Evolutionary conservation across 2,797 vertebrate genomes (phyloP).

Genomic region (Pelochelys cantorii): DNA sequence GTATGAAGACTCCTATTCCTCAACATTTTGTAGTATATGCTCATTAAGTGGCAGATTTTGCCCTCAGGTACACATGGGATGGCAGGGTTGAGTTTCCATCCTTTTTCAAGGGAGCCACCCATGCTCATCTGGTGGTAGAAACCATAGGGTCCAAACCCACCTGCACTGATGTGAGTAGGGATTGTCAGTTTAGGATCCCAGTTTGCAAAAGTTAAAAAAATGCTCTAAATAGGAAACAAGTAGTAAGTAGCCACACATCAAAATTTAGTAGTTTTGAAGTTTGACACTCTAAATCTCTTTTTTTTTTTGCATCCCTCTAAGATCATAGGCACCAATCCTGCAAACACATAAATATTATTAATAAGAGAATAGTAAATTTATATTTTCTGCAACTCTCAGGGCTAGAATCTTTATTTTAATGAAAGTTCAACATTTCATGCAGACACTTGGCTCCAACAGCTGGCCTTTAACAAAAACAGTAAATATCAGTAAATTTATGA

Average conservation of each 20-base stretch:
- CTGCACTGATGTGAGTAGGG: neutral
- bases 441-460: neutral
- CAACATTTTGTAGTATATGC: neutral
- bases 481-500: neutral
- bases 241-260: constrained; percentile 38
- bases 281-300: neutral
- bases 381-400: rapidly evolving
- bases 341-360: neutral
- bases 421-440: neutral
- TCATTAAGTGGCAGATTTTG: neutral
- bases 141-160: neutral
- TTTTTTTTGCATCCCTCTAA: neutral
- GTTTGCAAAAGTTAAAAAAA: constrained; percentile 1
- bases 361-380: neutral
- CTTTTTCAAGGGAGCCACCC: neutral
- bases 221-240: constrained; percentile 20
- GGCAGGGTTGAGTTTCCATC: neutral
- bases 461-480: neutral
- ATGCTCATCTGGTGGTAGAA: neutral
- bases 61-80: neutral
- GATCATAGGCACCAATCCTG: neutral
- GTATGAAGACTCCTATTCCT: neutral
- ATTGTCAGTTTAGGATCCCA: neutral
- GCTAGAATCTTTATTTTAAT: neutral
- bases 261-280: neutral